Conservation (phyloP, 2,797 vertebrate genomes). For the Gastrophryne carolinensis region DNA sequence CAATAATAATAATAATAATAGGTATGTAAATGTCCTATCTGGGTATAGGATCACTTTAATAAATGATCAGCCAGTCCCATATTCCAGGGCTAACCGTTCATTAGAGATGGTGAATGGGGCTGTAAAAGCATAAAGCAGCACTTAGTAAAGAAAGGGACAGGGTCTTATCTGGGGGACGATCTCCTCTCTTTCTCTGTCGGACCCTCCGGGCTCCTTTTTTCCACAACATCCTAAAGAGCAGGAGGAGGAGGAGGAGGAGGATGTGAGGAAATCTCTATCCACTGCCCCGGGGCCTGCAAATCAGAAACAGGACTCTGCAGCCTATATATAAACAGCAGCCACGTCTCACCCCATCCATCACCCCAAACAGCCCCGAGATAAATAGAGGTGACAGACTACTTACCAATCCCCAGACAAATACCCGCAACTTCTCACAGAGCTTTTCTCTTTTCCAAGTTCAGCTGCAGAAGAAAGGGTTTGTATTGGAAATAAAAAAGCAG, state of each 20-base stretch:
- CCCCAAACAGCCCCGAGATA: conserved; percentile 26
- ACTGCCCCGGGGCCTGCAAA: conserved; percentile 40
- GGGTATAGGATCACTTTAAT: too few species aligned
- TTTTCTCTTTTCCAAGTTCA: background rate
- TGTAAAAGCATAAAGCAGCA: too few species aligned
- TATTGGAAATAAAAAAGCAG: too few species aligned
- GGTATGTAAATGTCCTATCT: too few species aligned
- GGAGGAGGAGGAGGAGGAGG: conserved; percentile 47
- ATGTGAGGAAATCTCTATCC: conserved; percentile 37
- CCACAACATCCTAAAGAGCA: conserved; percentile 45
- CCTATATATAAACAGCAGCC: conserved; percentile 48
- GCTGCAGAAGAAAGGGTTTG: too few species aligned
- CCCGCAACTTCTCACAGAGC: background rate
- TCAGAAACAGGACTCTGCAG: conserved; percentile 46
- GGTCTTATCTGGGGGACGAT: conserved; percentile 26
- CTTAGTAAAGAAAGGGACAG: too few species aligned
- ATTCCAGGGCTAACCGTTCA: too few species aligned
- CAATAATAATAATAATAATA: too few species aligned
- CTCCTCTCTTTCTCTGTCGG: conserved; percentile 22
- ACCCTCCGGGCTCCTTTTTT: conserved; percentile 29
- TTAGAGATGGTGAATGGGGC: too few species aligned
- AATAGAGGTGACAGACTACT: conserved; percentile 22
- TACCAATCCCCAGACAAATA: conserved; percentile 25
- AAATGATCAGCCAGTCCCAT: too few species aligned
- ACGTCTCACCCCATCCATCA: conserved; percentile 48